Conservation (phyloP, 2,113 vertebrate genomes). For the Oryzias curvinotus region DNA sequence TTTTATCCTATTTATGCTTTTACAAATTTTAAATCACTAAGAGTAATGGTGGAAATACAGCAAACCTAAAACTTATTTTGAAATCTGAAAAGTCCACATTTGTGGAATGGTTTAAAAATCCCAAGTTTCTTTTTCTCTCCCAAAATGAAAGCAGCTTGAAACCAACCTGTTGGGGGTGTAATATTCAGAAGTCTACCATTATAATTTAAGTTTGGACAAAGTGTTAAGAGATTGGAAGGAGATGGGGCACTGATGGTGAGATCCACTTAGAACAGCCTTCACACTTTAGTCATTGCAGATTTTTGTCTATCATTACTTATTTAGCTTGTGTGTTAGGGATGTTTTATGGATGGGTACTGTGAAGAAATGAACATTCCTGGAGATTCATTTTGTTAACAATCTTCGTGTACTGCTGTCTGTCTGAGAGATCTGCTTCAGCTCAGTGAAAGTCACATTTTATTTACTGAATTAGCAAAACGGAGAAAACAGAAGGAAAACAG, state of each 20-base stretch:
- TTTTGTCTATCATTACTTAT: conserved; percentile 59
- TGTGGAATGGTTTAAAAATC: too few relatives aligned
- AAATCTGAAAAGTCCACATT: too few relatives aligned
- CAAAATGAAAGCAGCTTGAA: conserved; percentile 12
- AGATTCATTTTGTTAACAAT: conserved; percentile 97
- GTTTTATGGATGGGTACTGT: conserved; percentile 86
- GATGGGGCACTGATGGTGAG: not conserved
- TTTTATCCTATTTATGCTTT: conserved; percentile 21
- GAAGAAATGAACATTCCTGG: conserved; percentile 95
- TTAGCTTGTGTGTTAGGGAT: conserved; percentile 84
- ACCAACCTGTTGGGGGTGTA: conserved; percentile 20
- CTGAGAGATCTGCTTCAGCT: conserved; percentile 23
- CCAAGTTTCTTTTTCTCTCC: conserved; percentile 5
- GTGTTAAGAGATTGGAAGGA: conserved; percentile 23
- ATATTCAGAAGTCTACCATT: conserved; percentile 40
- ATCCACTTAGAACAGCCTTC: conserved; percentile 17
- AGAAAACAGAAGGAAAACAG: too few relatives aligned
- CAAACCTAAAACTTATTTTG: too few relatives aligned
- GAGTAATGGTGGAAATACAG: too few relatives aligned
- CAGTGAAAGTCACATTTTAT: conserved; percentile 24
- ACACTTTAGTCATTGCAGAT: conserved; percentile 71
- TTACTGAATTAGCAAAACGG: conserved; percentile 12
- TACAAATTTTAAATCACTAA: conserved; percentile 1
- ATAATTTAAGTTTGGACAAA: conserved; percentile 28
- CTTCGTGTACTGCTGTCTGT: conserved; percentile 81